Conservation (phyloP, 2,797 vertebrate species). For the Siniperca scherzeri region DNA sequence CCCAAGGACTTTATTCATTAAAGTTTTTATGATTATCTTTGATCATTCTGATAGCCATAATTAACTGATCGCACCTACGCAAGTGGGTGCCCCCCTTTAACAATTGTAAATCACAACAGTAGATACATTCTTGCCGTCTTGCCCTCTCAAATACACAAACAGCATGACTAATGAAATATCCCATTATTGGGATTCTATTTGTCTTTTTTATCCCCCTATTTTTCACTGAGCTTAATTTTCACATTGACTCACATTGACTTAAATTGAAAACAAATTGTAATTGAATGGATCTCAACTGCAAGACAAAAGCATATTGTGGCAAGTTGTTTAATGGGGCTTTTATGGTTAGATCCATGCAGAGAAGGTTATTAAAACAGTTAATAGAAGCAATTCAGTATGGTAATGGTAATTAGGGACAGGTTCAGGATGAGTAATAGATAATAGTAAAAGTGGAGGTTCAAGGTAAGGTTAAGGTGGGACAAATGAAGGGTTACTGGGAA, state of each 20-base stretch:
- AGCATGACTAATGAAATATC: neutral
- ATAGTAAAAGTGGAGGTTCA: slow-evolving; percentile 10
- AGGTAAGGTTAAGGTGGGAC: slow-evolving; percentile 28
- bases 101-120: too few relatives aligned
- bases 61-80: too few relatives aligned
- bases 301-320: slow-evolving; percentile 8
- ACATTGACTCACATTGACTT: slow-evolving; percentile 16
- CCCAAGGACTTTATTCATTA: too few relatives aligned
- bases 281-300: slow-evolving; percentile 10
- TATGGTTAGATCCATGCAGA: slow-evolving; percentile 24
- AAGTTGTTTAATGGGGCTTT: neutral
- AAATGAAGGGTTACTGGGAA: slow-evolving; percentile 27
- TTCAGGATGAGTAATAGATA: neutral
- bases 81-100: too few relatives aligned
- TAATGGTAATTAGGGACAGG: neutral
- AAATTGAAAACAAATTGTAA: slow-evolving; percentile 4
- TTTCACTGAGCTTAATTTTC: slow-evolving; percentile 4
- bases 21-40: too few relatives aligned
- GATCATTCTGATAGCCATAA: too few relatives aligned
- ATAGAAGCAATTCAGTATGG: neutral
- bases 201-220: neutral
- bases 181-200: neutral
- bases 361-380: neutral
- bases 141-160: neutral
- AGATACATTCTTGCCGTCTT: neutral